Evolutionary conservation across 2,888 invertebrate species (phyloP), one percentile per base, ranked within the genome.

Genomic region (Heliconius ismenius): DNA sequence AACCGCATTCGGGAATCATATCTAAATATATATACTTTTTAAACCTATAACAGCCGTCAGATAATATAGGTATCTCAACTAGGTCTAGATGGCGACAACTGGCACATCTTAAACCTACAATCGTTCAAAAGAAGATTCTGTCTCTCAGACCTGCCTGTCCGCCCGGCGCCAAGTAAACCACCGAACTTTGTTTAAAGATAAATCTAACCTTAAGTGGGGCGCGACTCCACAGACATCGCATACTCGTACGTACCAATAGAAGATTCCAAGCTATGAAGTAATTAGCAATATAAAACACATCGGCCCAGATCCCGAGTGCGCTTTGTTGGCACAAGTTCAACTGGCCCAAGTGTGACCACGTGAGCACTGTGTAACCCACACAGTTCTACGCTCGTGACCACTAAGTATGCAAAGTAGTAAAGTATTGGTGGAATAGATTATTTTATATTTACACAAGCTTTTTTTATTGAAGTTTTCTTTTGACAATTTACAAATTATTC

Each of bases 321-420:
- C 74, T 74, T 77, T 80, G 73, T 80, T 79, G 82, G 78, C 81
- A 78, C 67, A 70, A 69, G 69, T 76, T 76, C 79, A 79, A 36
- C 62, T 58, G 58, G 32, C 32, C 67, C 70, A 70, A 32, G 70
- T 32, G 70, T 58, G 70, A n/a, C 32, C n/a, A 77, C 72, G 65
- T 1, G 32, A 32, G n/a, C 49, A 10, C 43, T 65, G 24, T 39
- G 13, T n/a, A 10, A 39, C 65, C 11, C n/a, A 4, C n/a, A 36
- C 24, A 65, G 65, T 7, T 21, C 32, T 64, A 39, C 65, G 32
- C 64, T n/a, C 65, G 65, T 39, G 24, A 65, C 65, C 39, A 7
- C 65, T 65, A 39, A 65, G 39, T 36, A 39, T n/a, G 39, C n/a
- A 39, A 24, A n/a, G 65, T 65, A 36, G 39, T n/a, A 39, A 24